Evolutionary conservation across 2,113 vertebrate species (phyloP), one percentile per base, ranked within the genome.

Genomic region (Zosterops pallidus): DNA sequence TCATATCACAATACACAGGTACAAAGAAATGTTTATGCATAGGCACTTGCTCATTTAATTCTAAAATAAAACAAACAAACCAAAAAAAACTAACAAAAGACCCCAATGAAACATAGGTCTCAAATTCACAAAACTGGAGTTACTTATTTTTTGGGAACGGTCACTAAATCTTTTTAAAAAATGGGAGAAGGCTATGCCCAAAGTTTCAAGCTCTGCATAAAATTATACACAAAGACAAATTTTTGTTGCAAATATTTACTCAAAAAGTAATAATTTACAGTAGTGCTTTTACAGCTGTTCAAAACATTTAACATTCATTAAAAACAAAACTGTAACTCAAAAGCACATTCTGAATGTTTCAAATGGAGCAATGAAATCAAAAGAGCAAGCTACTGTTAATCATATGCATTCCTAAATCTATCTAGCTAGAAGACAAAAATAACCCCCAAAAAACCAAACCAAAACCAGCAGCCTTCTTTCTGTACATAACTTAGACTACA

Each of bases 161-260:
- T 26, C 25, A 56, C 52, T 37, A 56, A 46, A 59, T 22, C 6
- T 52, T 64, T 37, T 41, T 14, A 1, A 68, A 67, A 46, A 25
- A 29, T 0, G 23, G 42, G 20, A 69, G 44, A 91, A 93, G 17
- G 39, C 19, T 63, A 80, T 12, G 31, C 28, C 63, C 39, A 62
- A 95, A 87, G 37, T 91, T 85, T 69, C 41, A 94, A 95, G 39
- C 59, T 93, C 67, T 95, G 95, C 94, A 97, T 78, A 96, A 96
- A 98, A 97, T 97, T 91, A 96, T 89, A 83, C 92, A 96, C 91
- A 56, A 94, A 95, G 86, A 96, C 96, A 96, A 83, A 60, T 55
- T 97, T 98, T 98, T 98, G 97, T 98, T 98, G 97, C 91, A 98
- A 98, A 98, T 98, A 98, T 98, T 98, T 98, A 98, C 97, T 98